Evolutionary conservation across 2,888 invertebrate genomes (phyloP).

Genomic region (Eutolmus rufibarbis): DNA sequence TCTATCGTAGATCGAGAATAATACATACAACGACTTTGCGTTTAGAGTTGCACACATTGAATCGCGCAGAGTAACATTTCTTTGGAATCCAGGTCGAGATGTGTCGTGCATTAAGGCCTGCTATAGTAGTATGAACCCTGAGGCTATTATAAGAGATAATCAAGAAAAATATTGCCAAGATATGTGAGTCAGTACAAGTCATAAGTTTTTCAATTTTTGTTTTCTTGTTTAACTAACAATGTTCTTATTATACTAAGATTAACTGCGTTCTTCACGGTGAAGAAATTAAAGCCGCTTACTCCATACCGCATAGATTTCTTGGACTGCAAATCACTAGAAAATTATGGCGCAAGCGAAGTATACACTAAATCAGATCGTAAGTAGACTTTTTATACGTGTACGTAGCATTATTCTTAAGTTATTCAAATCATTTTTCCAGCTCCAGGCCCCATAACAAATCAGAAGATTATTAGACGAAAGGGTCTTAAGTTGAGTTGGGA

Average conservation of each 20-base stretch:
- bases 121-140: constrained; percentile 41
- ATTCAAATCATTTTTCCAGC: constrained; percentile 50
- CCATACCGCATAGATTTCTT: constrained; percentile 45
- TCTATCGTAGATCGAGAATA: constrained; percentile 57
- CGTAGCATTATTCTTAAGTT: not conserved
- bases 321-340: constrained; percentile 40
- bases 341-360: constrained; percentile 56
- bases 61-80: constrained; percentile 58
- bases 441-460: constrained; percentile 60
- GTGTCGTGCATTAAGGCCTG: constrained; percentile 47
- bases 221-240: not conserved
- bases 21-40: constrained; percentile 55
- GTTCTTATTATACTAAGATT: not conserved
- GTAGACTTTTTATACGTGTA: constrained; percentile 25
- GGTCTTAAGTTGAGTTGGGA: constrained; percentile 60
- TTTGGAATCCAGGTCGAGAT: constrained; percentile 46
- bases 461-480: constrained; percentile 55
- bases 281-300: constrained; percentile 44
- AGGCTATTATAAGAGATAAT: constrained; percentile 41
- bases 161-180: constrained; percentile 48
- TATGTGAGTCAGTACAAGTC: constrained; percentile 50
- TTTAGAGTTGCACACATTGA: constrained; percentile 57
- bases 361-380: constrained; percentile 60
- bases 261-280: constrained; percentile 36
- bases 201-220: not conserved